Percentiles rank a stretch among this genome's conserved stretches.
These are phyloP conservation scores for Dromiciops gliroides DNA, from an alignment of 2,113 vertebrate genomes.

Conservation along the genomic window DNA sequence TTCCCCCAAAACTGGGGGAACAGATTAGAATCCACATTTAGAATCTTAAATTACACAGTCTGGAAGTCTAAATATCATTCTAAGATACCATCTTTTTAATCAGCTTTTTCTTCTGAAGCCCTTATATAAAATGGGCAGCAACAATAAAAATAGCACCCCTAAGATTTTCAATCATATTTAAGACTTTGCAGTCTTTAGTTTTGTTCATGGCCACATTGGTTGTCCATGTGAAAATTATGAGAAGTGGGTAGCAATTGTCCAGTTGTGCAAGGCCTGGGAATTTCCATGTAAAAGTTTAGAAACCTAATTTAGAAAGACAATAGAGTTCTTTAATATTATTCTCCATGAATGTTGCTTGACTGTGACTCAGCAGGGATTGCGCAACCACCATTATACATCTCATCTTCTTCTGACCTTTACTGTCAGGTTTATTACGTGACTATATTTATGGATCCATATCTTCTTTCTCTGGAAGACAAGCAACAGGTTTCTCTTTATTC, in stretches of 20 bases:
- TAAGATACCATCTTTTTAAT: no score
- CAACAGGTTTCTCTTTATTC: no score
- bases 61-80: no score
- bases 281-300: not conserved
- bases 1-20: no score
- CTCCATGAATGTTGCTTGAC: not conserved
- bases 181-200: not conserved
- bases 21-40: no score
- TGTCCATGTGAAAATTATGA: not conserved
- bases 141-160: not conserved
- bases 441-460: no score
- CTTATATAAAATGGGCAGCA: not conserved
- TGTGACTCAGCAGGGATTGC: not conserved
- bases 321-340: no score
- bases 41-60: no score
- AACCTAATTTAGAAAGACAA: not conserved
- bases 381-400: not conserved
- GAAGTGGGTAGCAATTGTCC: not conserved
- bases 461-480: no score
- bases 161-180: not conserved
- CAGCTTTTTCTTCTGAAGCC: no score
- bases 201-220: not conserved
- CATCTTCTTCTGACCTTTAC: no score
- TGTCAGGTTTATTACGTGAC: no score
- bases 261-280: not conserved